Evolutionary conservation across 2,888 invertebrate species (phyloP).

Genomic region (Drosophila formosana): DNA sequence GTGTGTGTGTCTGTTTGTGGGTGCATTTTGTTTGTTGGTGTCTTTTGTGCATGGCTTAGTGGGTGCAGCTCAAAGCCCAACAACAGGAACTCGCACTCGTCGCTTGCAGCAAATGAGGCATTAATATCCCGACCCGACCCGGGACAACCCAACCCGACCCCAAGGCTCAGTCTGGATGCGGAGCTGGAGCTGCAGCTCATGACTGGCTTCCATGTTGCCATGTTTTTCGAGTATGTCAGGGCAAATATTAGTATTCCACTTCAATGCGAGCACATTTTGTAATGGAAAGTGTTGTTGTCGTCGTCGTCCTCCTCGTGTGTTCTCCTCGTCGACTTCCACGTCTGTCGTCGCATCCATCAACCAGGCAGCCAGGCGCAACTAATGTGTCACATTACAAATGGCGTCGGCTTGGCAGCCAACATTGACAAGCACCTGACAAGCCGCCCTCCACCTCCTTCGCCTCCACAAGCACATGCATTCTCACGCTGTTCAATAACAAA

Average conservation of each 20-base stretch:
- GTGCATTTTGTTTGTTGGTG: slow-evolving; percentile 2
- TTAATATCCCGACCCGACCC: slow-evolving; percentile 65
- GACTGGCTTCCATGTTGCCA: slow-evolving; percentile 57
- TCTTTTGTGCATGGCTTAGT: slow-evolving; percentile 65
- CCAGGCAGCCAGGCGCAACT: slow-evolving; percentile 67
- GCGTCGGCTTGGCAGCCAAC: slow-evolving; percentile 35
- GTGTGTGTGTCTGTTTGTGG: slow-evolving; percentile 13
- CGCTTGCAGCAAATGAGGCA: slow-evolving; percentile 79
- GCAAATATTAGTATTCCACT: slow-evolving; percentile 80
- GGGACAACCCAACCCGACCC: slow-evolving; percentile 28
- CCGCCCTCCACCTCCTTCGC: not conserved
- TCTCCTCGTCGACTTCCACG: slow-evolving; percentile 7
- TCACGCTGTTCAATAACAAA: slow-evolving; percentile 69
- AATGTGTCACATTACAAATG: slow-evolving; percentile 78
- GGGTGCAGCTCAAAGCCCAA: slow-evolving; percentile 47
- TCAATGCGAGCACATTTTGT: slow-evolving; percentile 79
- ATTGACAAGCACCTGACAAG: slow-evolving; percentile 37
- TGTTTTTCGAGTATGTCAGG: slow-evolving; percentile 70
- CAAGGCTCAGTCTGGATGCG: slow-evolving; percentile 32
- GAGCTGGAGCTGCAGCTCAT: slow-evolving; percentile 26
- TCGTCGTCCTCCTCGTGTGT: not conserved
- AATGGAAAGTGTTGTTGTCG: slow-evolving; percentile 72
- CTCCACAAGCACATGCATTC: slow-evolving; percentile 1
- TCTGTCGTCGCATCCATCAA: slow-evolving; percentile 62
- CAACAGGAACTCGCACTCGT: slow-evolving; percentile 29